Conservation (phyloP, 2,797 vertebrate species). For the Sebastes itinus region DNA sequence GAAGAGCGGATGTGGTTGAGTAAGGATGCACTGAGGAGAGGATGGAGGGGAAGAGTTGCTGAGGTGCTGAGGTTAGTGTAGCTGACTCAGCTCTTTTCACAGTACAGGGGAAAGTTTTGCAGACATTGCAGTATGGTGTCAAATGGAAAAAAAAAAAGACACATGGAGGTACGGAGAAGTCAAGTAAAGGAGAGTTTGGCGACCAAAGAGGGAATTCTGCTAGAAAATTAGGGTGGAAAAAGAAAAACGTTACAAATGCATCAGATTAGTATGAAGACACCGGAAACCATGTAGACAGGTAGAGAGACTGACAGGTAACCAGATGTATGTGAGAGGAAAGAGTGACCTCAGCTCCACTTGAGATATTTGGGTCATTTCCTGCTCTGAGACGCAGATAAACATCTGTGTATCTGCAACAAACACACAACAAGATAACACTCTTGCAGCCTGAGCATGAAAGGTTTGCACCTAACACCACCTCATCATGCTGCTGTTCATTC, state of each 20-base stretch:
- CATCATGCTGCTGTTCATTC: neutral
- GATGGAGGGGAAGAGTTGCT: neutral
- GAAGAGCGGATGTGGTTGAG: conserved; percentile 63
- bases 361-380: conserved; percentile 67
- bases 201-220: neutral
- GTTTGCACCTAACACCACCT: neutral
- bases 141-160: conserved; percentile 12
- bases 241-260: neutral
- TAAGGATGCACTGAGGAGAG: conserved; percentile 45
- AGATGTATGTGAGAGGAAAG: neutral
- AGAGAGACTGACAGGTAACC: neutral
- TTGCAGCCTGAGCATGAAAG: conserved; percentile 11
- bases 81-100: conserved; percentile 64
- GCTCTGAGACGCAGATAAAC: conserved; percentile 35
- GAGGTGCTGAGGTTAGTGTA: conserved; percentile 7
- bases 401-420: conserved; percentile 18
- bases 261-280: neutral
- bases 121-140: neutral
- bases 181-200: neutral
- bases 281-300: conserved; percentile 8
- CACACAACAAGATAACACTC: neutral
- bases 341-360: conserved; percentile 23
- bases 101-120: conserved; percentile 50
- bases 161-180: neutral
- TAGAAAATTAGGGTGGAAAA: neutral